Evolutionary conservation across 2,797 vertebrate species (phyloP), one percentile per base, ranked within the genome.

Genomic region (Myripristis jacobus): DNA sequence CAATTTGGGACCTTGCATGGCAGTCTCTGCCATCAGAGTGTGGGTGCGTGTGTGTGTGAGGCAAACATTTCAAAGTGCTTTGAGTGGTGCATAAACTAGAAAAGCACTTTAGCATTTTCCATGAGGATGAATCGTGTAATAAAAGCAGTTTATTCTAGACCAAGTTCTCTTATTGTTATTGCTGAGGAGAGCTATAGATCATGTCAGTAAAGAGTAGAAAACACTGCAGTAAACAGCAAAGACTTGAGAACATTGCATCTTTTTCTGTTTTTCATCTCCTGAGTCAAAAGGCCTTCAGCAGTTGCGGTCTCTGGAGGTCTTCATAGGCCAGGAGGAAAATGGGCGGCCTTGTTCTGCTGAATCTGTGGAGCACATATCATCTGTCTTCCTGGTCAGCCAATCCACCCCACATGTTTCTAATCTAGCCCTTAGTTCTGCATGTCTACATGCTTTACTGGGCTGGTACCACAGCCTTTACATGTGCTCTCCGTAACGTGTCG

Each of bases 341-440:
- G 69, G 74, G 90, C 15, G 61, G 86, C 86, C 86, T 82, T 1
- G 55, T 60, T 54, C 62, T 18, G 58, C 48, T 55, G 53, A 27
- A 56, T 34, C 41, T 27, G 13, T 44, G 43, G 64, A 80, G 48
- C 69, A 48, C 57, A 38, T 80, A 67, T 88, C 82, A 82, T 91
- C 80, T 19, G 47, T 92, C 87, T 90, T 87, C 73, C 75, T 73
- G 82, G 80, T 89, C 84, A 78, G 70, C 7, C n/a, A n/a, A n/a
- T n/a, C n/a, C n/a, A n/a, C n/a, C 21, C 52, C 92, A 93, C 80
- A 88, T 94, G 93, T 90, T 93, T 93, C 84, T 69, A 89, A 90
- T 94, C 84, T 81, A 80, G 59, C 44, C 56, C 63, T 72, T 82
- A 76, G 77, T 81, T 84, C 84, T 77, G 72, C 75, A 81, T 73